phyloP scores from a whole-genome alignment of 2,113 vertebrate species.

The Ophiodon elongatus region DNA sequence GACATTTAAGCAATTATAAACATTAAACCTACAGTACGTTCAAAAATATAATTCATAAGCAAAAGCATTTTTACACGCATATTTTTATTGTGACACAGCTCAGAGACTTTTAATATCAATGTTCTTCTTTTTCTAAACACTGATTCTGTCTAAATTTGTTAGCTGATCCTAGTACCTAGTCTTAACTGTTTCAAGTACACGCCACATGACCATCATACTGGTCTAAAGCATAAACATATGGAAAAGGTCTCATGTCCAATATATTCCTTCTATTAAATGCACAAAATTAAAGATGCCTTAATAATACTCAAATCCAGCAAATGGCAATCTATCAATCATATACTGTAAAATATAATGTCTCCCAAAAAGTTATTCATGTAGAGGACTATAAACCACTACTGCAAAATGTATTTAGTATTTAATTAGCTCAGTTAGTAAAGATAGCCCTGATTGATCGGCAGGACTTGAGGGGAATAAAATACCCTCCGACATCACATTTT shows the following conservation, averaged over 20 bases:
- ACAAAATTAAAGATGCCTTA: too few species aligned
- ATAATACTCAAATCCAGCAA: background rate
- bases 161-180: background rate
- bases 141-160: background rate
- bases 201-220: background rate
- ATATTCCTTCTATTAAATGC: background rate
- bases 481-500: background rate
- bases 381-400: background rate
- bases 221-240: background rate
- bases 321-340: background rate
- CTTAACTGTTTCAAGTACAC: background rate
- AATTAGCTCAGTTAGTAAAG: background rate
- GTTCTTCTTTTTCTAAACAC: background rate
- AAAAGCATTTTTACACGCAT: background rate
- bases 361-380: background rate
- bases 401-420: background rate
- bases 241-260: background rate
- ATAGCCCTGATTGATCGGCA: background rate
- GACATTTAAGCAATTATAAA: background rate
- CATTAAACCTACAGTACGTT: background rate
- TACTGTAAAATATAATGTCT: background rate
- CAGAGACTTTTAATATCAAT: background rate
- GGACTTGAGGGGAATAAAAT: background rate
- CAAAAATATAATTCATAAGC: background rate
- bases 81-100: background rate